These are phyloP conservation scores for Elgaria multicarinata DNA, from an alignment of 2,113 vertebrate genomes.

Conservation along the genomic window DNA sequence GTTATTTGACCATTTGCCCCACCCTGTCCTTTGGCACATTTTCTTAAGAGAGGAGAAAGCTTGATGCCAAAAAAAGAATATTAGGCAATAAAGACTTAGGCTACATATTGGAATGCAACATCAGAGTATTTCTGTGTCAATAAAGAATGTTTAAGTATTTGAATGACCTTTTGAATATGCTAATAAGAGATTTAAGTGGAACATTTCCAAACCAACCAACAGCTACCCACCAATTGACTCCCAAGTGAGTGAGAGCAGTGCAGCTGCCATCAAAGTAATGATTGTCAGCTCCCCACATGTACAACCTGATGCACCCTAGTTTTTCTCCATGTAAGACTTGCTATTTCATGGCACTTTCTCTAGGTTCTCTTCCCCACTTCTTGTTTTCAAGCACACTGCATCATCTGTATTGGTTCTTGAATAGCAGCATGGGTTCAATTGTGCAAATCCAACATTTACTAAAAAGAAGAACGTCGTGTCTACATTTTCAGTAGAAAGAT, in stretches of 20 bases:
- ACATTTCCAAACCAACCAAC: not conserved
- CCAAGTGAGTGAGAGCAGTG: not conserved
- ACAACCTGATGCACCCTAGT: not conserved
- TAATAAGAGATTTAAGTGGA: not conserved
- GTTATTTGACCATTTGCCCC: not conserved
- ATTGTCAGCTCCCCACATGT: not conserved
- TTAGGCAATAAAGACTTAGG: not conserved
- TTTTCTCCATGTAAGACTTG: not conserved
- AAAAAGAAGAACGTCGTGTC: not conserved
- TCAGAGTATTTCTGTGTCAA: not conserved
- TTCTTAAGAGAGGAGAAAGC: rapidly evolving
- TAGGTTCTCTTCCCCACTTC: not conserved
- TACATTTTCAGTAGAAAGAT: not conserved
- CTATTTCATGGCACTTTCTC: not conserved
- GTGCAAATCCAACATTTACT: not conserved
- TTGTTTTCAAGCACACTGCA: not conserved
- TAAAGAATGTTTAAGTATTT: not conserved
- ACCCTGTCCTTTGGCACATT: not conserved
- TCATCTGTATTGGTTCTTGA: not conserved
- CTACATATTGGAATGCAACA: not conserved
- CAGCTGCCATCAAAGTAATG: not conserved
- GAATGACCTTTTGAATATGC: not conserved
- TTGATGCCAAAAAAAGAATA: not conserved
- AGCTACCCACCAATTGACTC: not conserved
- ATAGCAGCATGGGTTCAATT: not conserved